These are phyloP conservation scores for Scaptodrosophila lebanonensis DNA, from an alignment of 1,140 invertebrate species.

Conservation along the genomic window DNA sequence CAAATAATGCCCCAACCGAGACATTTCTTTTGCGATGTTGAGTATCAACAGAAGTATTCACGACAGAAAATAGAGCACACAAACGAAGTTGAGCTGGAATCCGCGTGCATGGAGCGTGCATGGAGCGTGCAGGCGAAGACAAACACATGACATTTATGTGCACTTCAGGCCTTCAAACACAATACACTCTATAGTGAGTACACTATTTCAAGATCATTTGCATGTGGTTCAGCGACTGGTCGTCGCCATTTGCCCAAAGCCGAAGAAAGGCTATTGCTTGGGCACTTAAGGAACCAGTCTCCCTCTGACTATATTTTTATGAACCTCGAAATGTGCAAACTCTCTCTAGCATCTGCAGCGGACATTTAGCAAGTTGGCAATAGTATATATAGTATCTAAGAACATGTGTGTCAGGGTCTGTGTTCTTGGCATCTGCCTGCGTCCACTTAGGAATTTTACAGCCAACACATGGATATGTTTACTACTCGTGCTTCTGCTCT, in stretches of 20 bases:
- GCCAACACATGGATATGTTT: background rate
- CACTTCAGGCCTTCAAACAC: background rate
- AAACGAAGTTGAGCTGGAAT: background rate
- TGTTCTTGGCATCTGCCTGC: background rate
- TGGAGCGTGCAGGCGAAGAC: conserved; percentile 65
- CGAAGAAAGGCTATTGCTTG: background rate
- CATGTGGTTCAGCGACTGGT: conserved; percentile 25
- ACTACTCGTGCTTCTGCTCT: conserved; percentile 1
- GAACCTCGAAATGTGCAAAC: conserved; percentile 68
- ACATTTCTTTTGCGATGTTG: conserved; percentile 10
- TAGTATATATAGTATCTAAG: too few species aligned
- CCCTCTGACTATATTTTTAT: conserved; percentile 41
- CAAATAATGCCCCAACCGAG: conserved; percentile 32
- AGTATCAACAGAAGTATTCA: conserved; percentile 66
- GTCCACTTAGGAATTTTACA: conserved; percentile 55
- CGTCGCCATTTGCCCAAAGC: conserved; percentile 7
- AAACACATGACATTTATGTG: conserved; percentile 71
- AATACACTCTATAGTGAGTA: too few species aligned
- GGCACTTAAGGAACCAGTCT: conserved; percentile 37
- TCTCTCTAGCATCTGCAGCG: conserved; percentile 8
- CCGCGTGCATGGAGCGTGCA: conserved; percentile 2
- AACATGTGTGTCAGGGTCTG: too few species aligned
- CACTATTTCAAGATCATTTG: conserved; percentile 65
- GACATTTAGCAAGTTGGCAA: conserved; percentile 63
- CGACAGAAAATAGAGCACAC: conserved; percentile 27